Percentiles rank a stretch among this genome's conserved stretches.
Evolutionary conservation across 2,888 invertebrate species (phyloP).

Genomic region (Agrotis ipsilon): DNA sequence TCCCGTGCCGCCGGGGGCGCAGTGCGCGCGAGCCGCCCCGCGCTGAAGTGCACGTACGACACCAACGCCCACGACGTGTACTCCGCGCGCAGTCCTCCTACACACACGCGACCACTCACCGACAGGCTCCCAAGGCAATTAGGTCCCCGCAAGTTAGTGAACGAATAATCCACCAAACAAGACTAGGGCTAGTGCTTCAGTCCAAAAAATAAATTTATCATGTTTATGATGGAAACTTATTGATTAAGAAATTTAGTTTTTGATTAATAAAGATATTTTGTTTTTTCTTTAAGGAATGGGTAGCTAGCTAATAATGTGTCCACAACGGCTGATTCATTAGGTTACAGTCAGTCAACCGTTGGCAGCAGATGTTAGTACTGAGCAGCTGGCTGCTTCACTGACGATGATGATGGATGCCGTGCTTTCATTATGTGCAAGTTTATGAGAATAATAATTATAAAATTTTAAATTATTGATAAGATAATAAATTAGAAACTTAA

Average conservation of each 20-base stretch:
- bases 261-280: too few relatives aligned
- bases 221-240: background rate
- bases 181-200: background rate
- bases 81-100: slow-evolving; percentile 76
- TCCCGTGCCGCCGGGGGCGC: slow-evolving; percentile 31
- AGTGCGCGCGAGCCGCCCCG: slow-evolving; percentile 58
- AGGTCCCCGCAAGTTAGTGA: background rate
- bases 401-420: background rate
- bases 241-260: background rate
- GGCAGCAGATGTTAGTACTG: background rate
- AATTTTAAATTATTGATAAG: too few relatives aligned
- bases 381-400: background rate
- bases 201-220: background rate
- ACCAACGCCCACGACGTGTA: slow-evolving; percentile 71
- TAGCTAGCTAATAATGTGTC: background rate
- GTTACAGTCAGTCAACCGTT: too few relatives aligned
- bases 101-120: background rate
- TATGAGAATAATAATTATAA: too few relatives aligned
- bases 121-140: background rate
- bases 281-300: background rate
- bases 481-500: background rate
- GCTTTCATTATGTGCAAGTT: background rate
- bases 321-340: background rate
- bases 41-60: slow-evolving; percentile 74
- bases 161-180: background rate